phyloP scores from a whole-genome alignment of 2,113 vertebrate species.

The Lagopus leucura region DNA sequence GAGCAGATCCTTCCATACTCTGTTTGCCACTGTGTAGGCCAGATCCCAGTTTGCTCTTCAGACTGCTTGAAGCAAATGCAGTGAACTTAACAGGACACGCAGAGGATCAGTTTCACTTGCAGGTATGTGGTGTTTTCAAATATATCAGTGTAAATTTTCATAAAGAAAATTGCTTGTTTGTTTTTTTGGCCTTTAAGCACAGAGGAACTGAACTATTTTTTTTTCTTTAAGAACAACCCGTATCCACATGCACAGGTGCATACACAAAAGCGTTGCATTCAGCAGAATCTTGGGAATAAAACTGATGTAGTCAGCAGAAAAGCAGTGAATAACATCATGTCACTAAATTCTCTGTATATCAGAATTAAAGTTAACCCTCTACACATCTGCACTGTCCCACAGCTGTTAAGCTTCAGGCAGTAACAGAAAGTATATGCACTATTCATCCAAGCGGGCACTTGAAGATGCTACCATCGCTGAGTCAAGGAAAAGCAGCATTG shows the following conservation, averaged over 20 bases:
- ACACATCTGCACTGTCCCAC: background rate
- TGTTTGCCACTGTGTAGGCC: background rate
- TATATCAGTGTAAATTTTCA: background rate
- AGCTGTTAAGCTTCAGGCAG: background rate
- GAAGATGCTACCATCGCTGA: background rate
- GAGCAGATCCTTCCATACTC: rapidly evolving
- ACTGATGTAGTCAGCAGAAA: background rate
- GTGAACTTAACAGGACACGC: background rate
- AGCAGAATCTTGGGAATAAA: background rate
- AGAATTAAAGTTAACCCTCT: background rate
- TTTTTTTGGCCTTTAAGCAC: background rate
- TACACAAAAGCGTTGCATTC: background rate
- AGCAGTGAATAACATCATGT: background rate
- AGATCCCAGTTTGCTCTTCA: background rate
- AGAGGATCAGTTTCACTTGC: background rate
- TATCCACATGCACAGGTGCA: too few species aligned
- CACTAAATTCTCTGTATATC: background rate
- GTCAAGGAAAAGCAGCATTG: background rate
- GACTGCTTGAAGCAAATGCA: background rate
- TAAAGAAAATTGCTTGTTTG: background rate
- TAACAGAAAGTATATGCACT: background rate
- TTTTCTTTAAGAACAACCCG: background rate
- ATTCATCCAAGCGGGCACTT: background rate
- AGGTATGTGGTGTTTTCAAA: background rate
- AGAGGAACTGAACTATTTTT: background rate